phyloP scores from a whole-genome alignment of 2,113 vertebrate genomes.

The Daphoenositta chrysoptera region DNA sequence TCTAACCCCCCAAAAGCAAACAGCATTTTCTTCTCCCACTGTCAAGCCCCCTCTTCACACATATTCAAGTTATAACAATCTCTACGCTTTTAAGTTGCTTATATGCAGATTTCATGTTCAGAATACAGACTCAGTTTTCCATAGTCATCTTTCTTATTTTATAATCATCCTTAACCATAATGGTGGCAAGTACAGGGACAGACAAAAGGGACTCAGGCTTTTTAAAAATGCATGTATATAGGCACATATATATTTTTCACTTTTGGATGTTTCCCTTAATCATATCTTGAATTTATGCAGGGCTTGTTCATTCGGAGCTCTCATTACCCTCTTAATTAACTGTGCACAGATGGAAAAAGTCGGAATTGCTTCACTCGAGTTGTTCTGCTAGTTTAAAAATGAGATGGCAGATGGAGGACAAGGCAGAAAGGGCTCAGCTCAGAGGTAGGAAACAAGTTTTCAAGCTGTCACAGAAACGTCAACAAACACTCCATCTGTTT shows the following conservation, averaged over 20 bases:
- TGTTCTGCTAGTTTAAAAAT: slow-evolving; percentile 83
- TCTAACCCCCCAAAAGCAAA: background rate
- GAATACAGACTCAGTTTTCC: background rate
- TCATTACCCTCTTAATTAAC: slow-evolving; percentile 88
- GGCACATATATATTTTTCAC: slow-evolving; percentile 15
- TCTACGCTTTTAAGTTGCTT: background rate
- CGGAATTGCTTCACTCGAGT: slow-evolving; percentile 80
- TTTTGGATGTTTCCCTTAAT: slow-evolving; percentile 77
- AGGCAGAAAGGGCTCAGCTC: slow-evolving; percentile 75
- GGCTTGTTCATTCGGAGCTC: slow-evolving; percentile 78
- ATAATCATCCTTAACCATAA: background rate
- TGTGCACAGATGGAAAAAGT: slow-evolving; percentile 85
- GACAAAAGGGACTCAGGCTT: background rate
- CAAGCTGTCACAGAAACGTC: slow-evolving; percentile 81
- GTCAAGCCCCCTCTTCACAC: background rate
- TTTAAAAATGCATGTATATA: background rate
- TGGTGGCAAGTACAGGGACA: background rate
- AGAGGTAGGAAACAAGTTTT: slow-evolving; percentile 80
- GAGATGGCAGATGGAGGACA: slow-evolving; percentile 81
- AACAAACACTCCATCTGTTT: slow-evolving; percentile 82
- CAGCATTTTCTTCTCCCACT: background rate
- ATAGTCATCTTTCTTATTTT: background rate
- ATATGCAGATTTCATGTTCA: background rate
- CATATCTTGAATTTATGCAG: slow-evolving; percentile 83
- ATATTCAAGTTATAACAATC: background rate